phyloP scores from a whole-genome alignment of 2,888 invertebrate genomes.

The Chymomyza fuscimana region DNA sequence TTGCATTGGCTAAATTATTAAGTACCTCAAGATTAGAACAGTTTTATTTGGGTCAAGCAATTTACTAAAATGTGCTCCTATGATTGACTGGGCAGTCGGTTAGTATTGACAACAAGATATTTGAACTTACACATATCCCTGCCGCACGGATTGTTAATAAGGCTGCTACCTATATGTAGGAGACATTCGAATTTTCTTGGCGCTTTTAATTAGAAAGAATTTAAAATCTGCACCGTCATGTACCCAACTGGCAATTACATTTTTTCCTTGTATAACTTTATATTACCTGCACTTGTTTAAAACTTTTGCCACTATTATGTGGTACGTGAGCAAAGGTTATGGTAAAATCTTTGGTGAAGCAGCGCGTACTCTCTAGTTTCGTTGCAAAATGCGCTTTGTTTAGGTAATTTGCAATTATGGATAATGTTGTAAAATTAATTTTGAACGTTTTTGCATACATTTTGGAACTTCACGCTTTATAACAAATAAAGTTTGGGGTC shows the following conservation, averaged over 20 bases:
- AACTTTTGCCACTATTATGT: background rate
- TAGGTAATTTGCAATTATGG: background rate
- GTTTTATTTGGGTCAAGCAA: conserved; percentile 36
- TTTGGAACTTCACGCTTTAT: background rate
- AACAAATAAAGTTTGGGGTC: too few species aligned
- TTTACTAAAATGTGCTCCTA: conserved; percentile 5
- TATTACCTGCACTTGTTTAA: conserved; percentile 57
- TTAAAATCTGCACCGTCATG: conserved; percentile 37
- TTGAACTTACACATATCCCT: background rate
- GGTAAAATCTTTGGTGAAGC: background rate
- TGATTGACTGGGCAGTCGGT: conserved; percentile 1
- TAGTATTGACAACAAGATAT: background rate
- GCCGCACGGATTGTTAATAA: background rate
- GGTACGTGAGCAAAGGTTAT: background rate
- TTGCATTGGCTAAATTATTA: conserved; percentile 46
- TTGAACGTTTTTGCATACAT: background rate
- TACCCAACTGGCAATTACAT: conserved; percentile 56
- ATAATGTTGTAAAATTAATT: background rate
- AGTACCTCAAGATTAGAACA: conserved; percentile 39
- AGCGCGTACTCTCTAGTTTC: background rate
- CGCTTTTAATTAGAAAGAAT: conserved; percentile 6
- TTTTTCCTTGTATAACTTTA: conserved; percentile 51
- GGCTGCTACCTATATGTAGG: background rate
- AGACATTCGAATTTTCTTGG: conserved; percentile 2
- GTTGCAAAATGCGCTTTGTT: background rate